Conservation (phyloP, 2,797 vertebrate genomes). For the Dendrocincla tyrannina region DNA sequence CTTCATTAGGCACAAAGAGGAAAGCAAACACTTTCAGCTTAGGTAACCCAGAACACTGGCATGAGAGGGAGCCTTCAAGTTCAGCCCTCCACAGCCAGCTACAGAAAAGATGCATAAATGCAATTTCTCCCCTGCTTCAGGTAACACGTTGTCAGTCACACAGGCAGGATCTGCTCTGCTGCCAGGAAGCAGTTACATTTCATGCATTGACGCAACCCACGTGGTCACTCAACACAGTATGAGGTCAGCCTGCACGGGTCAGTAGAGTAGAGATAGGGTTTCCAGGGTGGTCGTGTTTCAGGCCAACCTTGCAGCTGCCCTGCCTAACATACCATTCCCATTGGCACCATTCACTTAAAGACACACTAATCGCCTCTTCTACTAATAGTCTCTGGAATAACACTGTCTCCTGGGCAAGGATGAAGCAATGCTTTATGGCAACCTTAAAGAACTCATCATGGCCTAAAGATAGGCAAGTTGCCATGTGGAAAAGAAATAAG, state of each 20-base stretch:
- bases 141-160: background rate
- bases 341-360: slow-evolving; percentile 64
- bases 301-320: slow-evolving; percentile 54
- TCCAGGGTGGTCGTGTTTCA: slow-evolving; percentile 81
- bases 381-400: background rate
- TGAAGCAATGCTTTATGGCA: background rate
- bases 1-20: background rate
- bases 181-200: slow-evolving; percentile 27
- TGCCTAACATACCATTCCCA: slow-evolving; percentile 20
- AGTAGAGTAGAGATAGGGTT: slow-evolving; percentile 66
- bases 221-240: background rate
- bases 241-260: slow-evolving; percentile 35
- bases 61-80: rapidly evolving
- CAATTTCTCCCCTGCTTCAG: background rate
- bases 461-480: background rate
- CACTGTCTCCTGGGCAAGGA: background rate
- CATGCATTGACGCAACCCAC: background rate
- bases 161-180: background rate
- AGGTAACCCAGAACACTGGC: background rate
- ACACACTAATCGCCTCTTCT: background rate
- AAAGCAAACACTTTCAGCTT: background rate
- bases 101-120: background rate
- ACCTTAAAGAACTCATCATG: background rate
- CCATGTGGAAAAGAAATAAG: background rate
- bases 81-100: background rate